Base-by-base conservation (phyloP, 64 coral and sea anemone species). In the Porites lutea region DNA sequence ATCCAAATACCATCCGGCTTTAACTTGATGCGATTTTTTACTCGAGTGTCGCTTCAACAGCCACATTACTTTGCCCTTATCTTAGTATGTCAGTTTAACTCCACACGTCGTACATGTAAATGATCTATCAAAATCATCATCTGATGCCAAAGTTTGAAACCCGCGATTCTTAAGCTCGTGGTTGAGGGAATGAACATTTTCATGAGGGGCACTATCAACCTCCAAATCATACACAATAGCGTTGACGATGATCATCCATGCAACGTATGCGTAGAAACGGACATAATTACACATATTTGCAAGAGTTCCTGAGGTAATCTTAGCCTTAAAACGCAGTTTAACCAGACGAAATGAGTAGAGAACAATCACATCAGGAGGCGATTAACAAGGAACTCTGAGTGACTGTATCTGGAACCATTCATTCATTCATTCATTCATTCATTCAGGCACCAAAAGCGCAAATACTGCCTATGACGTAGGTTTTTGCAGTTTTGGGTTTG, bases 71-170 rank as follows among this genome's bases (percentile, higher is more conserved):
- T 55, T 55, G 5, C 0, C 53, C 5, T 55, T 55, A 11, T 55
- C 53, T 55, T 55, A 2, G 10, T 55, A 55, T 4, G 60, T 89
- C 64, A 89, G 63, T n/a, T 53, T 89, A 18, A 68, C 59, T 8
- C 43, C 52, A 68, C 74, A 89, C 13, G 74, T 13, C 7, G 57
- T 74, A 89, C 87, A 78, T 19, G 46, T 76, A 13, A 89, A 65
- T 44, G 52, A 77, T 13, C 23, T 89, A 78, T 78, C 22, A 73
- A 89, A 89, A 78, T 77, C 48, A 50, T 65, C 59, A 46, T 62
- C 21, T 18, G 87, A 83, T 64, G 57, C 47, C 63, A 83, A 44
- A 27, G 79, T 82, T 83, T 59, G 79, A 64, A 82, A 83, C 23
- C 59, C 79, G 27, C 59, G 63, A 46, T 59, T 47, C 45, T 64